Base-by-base conservation (phyloP, 23 tunicate genomes). In the Ciona savignyi region DNA sequence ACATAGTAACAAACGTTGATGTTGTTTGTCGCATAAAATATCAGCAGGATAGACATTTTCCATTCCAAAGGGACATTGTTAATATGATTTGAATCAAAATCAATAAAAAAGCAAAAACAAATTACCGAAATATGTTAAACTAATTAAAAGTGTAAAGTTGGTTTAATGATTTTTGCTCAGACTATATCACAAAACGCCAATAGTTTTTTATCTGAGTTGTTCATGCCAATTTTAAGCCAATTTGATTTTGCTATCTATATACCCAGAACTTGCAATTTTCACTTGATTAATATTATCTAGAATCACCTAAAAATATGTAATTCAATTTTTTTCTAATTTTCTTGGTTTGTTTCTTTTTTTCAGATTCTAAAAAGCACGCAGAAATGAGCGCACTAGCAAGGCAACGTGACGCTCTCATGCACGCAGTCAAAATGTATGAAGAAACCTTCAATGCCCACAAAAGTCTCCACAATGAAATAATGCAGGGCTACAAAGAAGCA, bases 361-460 rank as follows among this genome's bases (percentile, higher is more conserved):
- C 31, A 89, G 97, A 90, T 70, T 81, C 85, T 34, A 72, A 74
- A 62, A 90, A 90, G 56, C 89, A 90, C 1, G 86, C 84, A 19
- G 82, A 79, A 70, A 90, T 90, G 89, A 90, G 89, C 68, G 73
- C 74, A 0, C 51, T 90, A 20, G 82, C 63, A 3, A 68, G 74
- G 63, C 76, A 83, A 35, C 89, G 97, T 0, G 97, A 90, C 71
- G 48, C 30, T 42, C 60, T 90, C 48, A 48, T 34, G 32, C 79
- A 74, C 49, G 89, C 83, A 2, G 78, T 90, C 74, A 60, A 72
- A 31, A 77, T 80, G 62, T 90, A 83, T 63, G 81, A 83, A 63
- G 86, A 81, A 30, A 70, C 79, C 6, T 83, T 83, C 77, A 51
- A 27, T 28, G 80, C 83, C 0, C 97, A 83, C 23, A 62, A 78